Evolutionary conservation across 2,797 vertebrate species (phyloP).

Genomic region (Notoglanidium macrostoma): DNA sequence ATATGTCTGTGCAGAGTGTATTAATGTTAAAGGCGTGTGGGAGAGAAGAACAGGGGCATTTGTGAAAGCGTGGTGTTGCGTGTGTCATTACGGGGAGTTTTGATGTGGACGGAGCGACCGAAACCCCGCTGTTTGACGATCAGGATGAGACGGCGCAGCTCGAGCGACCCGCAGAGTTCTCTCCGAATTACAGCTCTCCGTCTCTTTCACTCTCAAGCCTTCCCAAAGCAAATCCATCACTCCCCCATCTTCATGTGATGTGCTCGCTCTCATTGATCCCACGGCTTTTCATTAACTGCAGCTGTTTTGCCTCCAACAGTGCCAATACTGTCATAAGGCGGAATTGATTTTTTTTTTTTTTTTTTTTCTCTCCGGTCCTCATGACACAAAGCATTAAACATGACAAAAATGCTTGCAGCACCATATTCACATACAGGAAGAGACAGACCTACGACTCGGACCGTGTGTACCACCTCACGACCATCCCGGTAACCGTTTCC

Average conservation of each 20-base stretch:
- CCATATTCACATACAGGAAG: background rate
- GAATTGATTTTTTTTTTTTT: slow-evolving; percentile 17
- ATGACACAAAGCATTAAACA: slow-evolving; percentile 23
- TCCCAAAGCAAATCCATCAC: slow-evolving; percentile 1
- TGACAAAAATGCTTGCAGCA: slow-evolving; percentile 14
- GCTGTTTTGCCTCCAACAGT: slow-evolving; percentile 21
- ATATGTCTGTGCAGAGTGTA: slow-evolving; percentile 58
- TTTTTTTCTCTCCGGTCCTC: background rate
- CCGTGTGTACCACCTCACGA: background rate
- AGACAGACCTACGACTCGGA: background rate
- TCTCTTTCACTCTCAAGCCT: background rate
- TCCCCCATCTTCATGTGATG: slow-evolving; percentile 1
- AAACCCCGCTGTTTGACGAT: background rate
- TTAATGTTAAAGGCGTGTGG: slow-evolving; percentile 54
- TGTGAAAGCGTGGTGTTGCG: slow-evolving; percentile 13
- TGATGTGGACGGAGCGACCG: slow-evolving; percentile 39
- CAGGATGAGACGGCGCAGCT: slow-evolving; percentile 20
- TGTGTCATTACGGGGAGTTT: slow-evolving; percentile 12
- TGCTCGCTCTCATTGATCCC: slow-evolving; percentile 15
- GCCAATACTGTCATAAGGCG: background rate
- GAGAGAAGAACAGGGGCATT: slow-evolving; percentile 1
- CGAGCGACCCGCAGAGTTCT: slow-evolving; percentile 19
- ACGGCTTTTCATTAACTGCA: slow-evolving; percentile 18
- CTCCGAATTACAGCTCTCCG: background rate
- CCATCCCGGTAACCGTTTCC: background rate